Evolutionary conservation across 2,113 vertebrate species (phyloP), one percentile per base, ranked within the genome.

Genomic region (Crotalus helleri): DNA sequence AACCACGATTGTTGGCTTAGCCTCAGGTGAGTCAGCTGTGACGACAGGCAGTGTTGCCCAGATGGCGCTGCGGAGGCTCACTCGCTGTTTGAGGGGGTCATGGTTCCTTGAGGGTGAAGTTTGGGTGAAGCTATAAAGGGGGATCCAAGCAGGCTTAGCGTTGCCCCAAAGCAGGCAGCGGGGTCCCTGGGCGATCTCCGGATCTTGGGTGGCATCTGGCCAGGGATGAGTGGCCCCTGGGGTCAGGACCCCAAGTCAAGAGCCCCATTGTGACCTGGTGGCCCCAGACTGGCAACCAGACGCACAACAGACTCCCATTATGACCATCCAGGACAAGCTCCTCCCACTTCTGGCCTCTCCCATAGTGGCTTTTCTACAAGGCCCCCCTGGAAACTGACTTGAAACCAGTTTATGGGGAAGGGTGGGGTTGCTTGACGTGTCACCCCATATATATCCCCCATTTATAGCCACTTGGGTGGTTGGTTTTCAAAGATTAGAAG

Each of bases 31-130:
- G 23, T 1, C 85, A 39, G 33, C 3, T 21, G 15, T 39, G 39
- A 39, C 15, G 17, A 39, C 17, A 2, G 69, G 15, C 69, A 81
- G 15, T 0, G 2, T 6, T 81, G 15, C n/a, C 69, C 69, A 81
- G n/a, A 19, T 33, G n/a, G 69, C n/a, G 69, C n/a, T 39, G 69
- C 15, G 2, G n/a, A 39, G 69, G 69, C 89, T 26, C 94, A 97
- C 97, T 96, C 95, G 91, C 24, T 95, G 39, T 89, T 94, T 8
- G 91, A 95, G 54, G 97, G 97, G 86, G 97, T 88, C 97, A 97
- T 97, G 93, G 44, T 93, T 97, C 89, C 95, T 92, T 92, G 95
- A 93, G 95, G 13, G 91, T 69, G 92, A 88, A 95, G 94, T 95
- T 95, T 92, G 94, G 54, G 57, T 93, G 59, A 96, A 95, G 81